Percentiles rank a stretch among this genome's conserved stretches.
These are phyloP conservation scores for Pyrrhia umbra DNA, from an alignment of 2,888 invertebrate species.

Conservation along the genomic window DNA sequence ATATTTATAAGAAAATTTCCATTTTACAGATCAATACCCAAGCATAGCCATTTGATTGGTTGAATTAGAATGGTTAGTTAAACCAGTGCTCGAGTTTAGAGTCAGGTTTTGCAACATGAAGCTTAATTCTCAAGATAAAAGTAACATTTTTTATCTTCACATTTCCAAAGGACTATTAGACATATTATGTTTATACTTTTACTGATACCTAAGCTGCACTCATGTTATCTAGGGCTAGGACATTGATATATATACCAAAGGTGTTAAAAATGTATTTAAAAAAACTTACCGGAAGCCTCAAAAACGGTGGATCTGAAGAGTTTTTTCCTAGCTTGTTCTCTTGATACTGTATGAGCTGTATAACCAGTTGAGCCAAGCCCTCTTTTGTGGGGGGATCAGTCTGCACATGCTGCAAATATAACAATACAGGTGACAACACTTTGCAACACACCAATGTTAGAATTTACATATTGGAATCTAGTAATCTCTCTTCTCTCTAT, in stretches of 20 bases:
- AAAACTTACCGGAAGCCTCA: conserved; percentile 94
- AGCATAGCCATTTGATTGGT: too few species aligned
- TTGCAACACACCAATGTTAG: too few species aligned
- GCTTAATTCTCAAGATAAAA: too few species aligned
- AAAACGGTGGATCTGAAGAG: conserved; percentile 96
- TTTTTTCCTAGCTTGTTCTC: conserved; percentile 98
- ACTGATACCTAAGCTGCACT: neutral
- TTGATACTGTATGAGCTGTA: conserved; percentile 98
- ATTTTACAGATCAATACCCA: too few species aligned
- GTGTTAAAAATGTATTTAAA: neutral
- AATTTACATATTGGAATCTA: neutral
- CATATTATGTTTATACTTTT: neutral
- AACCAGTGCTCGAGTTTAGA: too few species aligned
- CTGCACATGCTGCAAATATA: conserved; percentile 94
- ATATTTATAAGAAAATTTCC: too few species aligned
- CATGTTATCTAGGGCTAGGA: too few species aligned
- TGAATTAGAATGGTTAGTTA: too few species aligned
- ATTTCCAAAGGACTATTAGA: too few species aligned
- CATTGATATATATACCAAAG: neutral
- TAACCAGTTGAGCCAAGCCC: conserved; percentile 94
- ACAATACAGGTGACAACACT: neutral
- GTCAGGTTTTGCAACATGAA: too few species aligned
- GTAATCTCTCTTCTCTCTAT: neutral
- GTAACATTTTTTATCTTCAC: too few species aligned
- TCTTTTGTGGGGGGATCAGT: conserved; percentile 99